Conservation (phyloP, 1,140 invertebrate genomes). For the Samia ricini region DNA sequence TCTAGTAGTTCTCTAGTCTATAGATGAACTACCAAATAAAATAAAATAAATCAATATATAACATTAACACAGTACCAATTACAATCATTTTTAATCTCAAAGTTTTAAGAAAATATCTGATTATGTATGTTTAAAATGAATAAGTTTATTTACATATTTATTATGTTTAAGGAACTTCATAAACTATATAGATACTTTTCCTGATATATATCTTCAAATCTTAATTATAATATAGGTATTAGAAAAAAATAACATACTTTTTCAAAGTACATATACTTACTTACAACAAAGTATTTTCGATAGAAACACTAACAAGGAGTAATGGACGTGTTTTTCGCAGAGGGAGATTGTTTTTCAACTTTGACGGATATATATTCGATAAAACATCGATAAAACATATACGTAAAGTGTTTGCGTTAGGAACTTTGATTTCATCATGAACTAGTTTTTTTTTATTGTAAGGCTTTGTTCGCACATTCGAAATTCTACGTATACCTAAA, state of each 20-base stretch:
- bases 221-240: background rate
- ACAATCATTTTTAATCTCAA: too few species aligned
- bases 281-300: slow-evolving; percentile 34
- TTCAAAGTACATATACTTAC: slow-evolving; percentile 13
- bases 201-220: background rate
- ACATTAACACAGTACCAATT: too few species aligned
- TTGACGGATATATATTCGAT: slow-evolving; percentile 15
- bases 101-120: too few species aligned
- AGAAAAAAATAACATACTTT: background rate
- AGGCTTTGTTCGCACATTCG: background rate
- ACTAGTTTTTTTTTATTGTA: background rate
- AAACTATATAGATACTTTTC: too few species aligned
- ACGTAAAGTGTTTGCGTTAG: background rate
- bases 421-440: slow-evolving; percentile 2
- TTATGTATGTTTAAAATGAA: too few species aligned
- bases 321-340: slow-evolving; percentile 34
- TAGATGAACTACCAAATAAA: too few species aligned
- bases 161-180: too few species aligned
- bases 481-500: background rate
- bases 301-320: slow-evolving; percentile 15
- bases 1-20: too few species aligned
- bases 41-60: too few species aligned
- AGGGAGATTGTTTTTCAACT: slow-evolving; percentile 26
- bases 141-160: too few species aligned
- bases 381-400: slow-evolving; percentile 24